A percentile compares a stretch with the other conserved stretches of the same genome.
These are phyloP conservation scores for Notocelia uddmanniana DNA, from an alignment of 2,888 invertebrate genomes.

Conservation along the genomic window DNA sequence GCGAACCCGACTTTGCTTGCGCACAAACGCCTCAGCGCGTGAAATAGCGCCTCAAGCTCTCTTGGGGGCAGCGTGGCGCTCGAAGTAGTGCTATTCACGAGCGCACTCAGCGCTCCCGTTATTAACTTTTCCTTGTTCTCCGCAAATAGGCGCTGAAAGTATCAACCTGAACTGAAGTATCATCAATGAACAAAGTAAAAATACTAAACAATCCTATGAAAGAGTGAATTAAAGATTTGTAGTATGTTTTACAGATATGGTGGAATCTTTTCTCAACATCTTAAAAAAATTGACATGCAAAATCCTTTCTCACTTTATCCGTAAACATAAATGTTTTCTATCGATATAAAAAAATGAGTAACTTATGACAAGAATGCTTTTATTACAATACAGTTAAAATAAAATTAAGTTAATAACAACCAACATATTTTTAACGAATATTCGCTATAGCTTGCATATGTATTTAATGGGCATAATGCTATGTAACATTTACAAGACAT, in stretches of 20 bases:
- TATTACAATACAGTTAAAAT: neutral
- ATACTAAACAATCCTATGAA: neutral
- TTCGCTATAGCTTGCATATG: too few species aligned
- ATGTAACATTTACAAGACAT: neutral
- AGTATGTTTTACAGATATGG: neutral
- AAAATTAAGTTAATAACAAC: too few species aligned
- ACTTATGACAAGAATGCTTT: neutral
- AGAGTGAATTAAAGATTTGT: neutral
- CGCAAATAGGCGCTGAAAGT: constrained; percentile 95
- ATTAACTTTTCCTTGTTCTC: constrained; percentile 99
- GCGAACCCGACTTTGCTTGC: constrained; percentile 99
- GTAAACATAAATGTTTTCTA: neutral
- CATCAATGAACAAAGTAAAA: neutral
- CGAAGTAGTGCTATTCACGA: constrained; percentile 78
- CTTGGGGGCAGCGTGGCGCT: constrained; percentile 85
- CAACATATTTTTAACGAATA: neutral
- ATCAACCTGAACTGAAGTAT: neutral
- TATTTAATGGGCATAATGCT: neutral
- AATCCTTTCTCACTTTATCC: too few species aligned
- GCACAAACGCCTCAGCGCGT: constrained; percentile 95
- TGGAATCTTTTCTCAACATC: too few species aligned
- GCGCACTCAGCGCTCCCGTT: constrained; percentile 93
- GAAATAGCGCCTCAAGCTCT: constrained; percentile 97
- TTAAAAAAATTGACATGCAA: too few species aligned
- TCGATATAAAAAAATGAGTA: neutral